Percentiles rank a stretch among this genome's conserved stretches.
phyloP scores from a whole-genome alignment of 2,888 invertebrate species.

The Tenthredo mesomela region DNA sequence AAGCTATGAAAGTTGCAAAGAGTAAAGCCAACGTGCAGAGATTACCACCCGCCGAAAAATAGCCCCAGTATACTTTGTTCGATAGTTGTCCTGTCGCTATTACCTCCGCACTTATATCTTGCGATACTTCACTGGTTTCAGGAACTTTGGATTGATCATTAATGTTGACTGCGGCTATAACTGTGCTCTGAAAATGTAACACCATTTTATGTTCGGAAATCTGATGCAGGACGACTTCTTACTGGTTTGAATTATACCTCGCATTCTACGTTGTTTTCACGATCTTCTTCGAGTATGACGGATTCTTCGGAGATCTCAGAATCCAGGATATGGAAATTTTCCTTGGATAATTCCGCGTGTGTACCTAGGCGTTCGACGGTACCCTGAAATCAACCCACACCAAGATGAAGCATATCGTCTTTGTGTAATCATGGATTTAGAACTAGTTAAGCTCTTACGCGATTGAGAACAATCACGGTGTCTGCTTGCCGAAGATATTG shows the following conservation, averaged over 20 bases:
- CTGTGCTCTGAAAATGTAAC: neutral
- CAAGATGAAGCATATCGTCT: neutral
- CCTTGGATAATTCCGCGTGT: conserved; percentile 69
- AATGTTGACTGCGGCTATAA: neutral
- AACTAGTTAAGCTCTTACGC: conserved; percentile 64
- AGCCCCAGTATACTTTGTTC: conserved; percentile 75
- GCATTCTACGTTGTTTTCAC: neutral
- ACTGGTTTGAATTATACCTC: neutral
- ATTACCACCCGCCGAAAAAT: conserved; percentile 81
- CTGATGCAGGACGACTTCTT: neutral
- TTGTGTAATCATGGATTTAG: neutral
- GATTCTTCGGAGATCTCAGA: conserved; percentile 55
- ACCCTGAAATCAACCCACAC: conserved; percentile 60
- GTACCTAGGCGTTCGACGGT: conserved; percentile 71
- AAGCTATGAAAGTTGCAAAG: conserved; percentile 79
- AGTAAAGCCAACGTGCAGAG: conserved; percentile 79
- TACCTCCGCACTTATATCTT: conserved; percentile 69
- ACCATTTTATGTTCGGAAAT: neutral
- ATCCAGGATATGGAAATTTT: conserved; percentile 67
- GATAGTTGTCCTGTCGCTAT: conserved; percentile 77
- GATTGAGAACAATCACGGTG: conserved; percentile 70
- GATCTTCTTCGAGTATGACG: neutral
- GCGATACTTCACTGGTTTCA: neutral
- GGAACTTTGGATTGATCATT: neutral
- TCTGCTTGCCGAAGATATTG: conserved; percentile 83